Evolutionary conservation across 2,113 vertebrate species (phyloP), one percentile per base, ranked within the genome.

Genomic region (Mola mola): DNA sequence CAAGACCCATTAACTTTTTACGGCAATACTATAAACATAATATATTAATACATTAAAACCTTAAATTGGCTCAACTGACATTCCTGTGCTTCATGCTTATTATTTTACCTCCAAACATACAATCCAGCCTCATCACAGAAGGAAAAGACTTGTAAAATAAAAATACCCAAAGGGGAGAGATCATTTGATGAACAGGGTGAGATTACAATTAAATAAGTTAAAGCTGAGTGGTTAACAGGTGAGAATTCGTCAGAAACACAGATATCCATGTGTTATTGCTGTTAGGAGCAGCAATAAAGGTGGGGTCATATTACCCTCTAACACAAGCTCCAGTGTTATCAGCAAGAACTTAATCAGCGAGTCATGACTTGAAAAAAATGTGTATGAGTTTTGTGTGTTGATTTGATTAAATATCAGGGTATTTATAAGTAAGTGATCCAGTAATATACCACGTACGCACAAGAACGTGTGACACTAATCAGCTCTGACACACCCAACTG

Each of bases 401-500:
- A 8, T 8, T 15, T 16, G 7, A 6, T 16, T 38, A n/a, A 38
- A 38, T 16, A 38, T 6, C 36, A 2, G n/a, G 13, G n/a, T 16
- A 38, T 38, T 16, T 20, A 9, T 10, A 13, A 4, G 33, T 34
- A 16, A 51, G 26, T 8, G 22, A 72, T 71, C 49, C 51, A 43
- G 46, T 81, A 73, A 60, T 70, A 70, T 20, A 57, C 8, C 19
- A 37, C 15, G 2, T 33, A 16, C 4, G 6, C 20, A 31, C 25
- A 48, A 12, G 34, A 56, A 33, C 3, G 1, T 40, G 22, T 75
- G 82, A 88, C 40, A n/a, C 58, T 79, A 51, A 90, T 60, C 12
- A 59, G 60, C 64, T 68, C 11, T 75, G 87, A 89, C 88, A 87
- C 72, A 63, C 63, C 75, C 84, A 88, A 84, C 84, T 84, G 84